Conservation (phyloP, 2,113 vertebrate species). For the Sturnus vulgaris region DNA sequence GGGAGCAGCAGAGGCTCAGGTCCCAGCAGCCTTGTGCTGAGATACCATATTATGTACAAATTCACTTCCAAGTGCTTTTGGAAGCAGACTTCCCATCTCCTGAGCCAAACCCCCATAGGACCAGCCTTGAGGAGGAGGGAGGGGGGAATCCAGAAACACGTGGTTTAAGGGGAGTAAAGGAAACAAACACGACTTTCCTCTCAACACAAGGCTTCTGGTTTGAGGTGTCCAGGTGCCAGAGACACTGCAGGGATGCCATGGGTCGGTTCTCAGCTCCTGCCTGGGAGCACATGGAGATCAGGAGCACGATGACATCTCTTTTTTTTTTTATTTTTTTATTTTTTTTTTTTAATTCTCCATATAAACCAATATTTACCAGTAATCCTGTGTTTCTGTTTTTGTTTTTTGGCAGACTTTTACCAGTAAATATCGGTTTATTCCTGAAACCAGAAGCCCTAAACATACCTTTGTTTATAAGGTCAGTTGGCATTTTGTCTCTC, state of each 20-base stretch:
- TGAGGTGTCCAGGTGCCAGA: slow-evolving; percentile 32
- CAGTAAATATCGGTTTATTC: slow-evolving; percentile 79
- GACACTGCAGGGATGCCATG: neutral
- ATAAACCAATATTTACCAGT: slow-evolving; percentile 82
- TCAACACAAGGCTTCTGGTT: slow-evolving; percentile 66
- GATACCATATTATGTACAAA: slow-evolving; percentile 54
- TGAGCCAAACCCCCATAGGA: neutral
- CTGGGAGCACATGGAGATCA: neutral
- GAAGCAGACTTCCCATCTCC: neutral
- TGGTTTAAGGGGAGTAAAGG: neutral
- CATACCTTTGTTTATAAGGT: slow-evolving; percentile 77
- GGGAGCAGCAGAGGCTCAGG: neutral
- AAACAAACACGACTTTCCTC: neutral
- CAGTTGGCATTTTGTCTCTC: slow-evolving; percentile 76
- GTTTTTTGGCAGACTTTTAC: slow-evolving; percentile 81
- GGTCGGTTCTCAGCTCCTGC: neutral
- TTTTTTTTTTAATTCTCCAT: slow-evolving; percentile 58
- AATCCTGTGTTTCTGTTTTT: slow-evolving; percentile 79
- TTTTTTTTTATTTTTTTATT: neutral
- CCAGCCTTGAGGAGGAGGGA: neutral
- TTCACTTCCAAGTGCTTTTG: neutral
- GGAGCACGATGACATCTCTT: slow-evolving; percentile 31
- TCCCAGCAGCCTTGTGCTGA: neutral
- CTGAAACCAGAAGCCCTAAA: slow-evolving; percentile 79
- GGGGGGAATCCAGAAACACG: neutral